phyloP scores from a whole-genome alignment of 2,797 vertebrate genomes.

The Mus minutoides region DNA sequence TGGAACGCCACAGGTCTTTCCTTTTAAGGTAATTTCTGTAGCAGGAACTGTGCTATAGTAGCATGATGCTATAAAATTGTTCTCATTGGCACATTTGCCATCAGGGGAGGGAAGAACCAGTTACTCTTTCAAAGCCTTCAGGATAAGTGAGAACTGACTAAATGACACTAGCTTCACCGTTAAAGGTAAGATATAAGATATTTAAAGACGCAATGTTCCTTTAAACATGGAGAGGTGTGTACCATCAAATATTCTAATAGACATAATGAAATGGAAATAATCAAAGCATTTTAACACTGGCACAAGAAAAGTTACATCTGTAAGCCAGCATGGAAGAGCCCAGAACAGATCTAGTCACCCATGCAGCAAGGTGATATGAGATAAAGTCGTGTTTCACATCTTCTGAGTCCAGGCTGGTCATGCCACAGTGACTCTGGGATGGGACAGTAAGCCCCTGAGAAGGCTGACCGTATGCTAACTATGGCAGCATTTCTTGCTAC shows the following conservation, averaged over 20 bases:
- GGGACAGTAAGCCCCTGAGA: background rate
- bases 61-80: background rate
- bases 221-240: background rate
- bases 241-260: background rate
- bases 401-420: too few relatives aligned
- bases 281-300: background rate
- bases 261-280: background rate
- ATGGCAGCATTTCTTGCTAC: background rate
- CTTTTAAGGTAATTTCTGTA: constrained; percentile 13
- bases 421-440: background rate
- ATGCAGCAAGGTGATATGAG: background rate
- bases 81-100: background rate
- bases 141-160: background rate
- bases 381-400: background rate
- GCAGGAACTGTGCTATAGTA: background rate
- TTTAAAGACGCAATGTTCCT: background rate
- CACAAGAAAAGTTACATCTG: background rate
- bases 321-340: background rate
- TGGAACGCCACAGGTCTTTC: background rate
- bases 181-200: background rate
- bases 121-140: background rate
- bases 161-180: background rate
- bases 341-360: background rate
- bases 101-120: background rate
- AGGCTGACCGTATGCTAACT: background rate